Evolutionary conservation across 2,113 vertebrate species (phyloP).

Genomic region (Tyrannus savana): DNA sequence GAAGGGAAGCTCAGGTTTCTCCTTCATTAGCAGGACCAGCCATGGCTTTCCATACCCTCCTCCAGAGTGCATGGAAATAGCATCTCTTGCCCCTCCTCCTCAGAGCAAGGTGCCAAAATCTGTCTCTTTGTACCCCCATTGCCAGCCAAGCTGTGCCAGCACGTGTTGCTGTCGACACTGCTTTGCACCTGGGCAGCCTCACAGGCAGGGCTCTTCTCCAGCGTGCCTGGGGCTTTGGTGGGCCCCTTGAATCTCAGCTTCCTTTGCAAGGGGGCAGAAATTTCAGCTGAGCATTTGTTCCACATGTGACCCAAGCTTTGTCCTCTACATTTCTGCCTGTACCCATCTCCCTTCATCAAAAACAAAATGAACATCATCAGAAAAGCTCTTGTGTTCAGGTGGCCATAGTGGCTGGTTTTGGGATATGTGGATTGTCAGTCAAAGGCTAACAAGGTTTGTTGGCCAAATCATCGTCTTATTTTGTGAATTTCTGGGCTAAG

Average conservation of each 20-base stretch:
- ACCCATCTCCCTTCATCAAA: not conserved
- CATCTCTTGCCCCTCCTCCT: not conserved
- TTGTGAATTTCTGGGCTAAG: not conserved
- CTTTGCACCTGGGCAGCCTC: not conserved
- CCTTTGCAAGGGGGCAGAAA: not conserved
- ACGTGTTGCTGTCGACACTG: rapidly evolving
- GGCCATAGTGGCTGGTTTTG: rapidly evolving
- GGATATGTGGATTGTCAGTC: not conserved
- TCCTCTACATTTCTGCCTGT: rapidly evolving
- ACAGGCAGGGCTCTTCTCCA: not conserved
- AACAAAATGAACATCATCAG: not conserved
- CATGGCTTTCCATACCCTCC: not conserved
- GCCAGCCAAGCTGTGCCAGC: not conserved
- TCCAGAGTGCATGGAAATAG: not conserved
- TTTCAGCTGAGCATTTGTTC: not conserved
- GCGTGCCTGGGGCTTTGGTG: not conserved
- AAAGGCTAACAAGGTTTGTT: not conserved
- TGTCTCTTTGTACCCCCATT: not conserved
- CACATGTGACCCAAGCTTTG: not conserved
- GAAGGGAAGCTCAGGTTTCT: not conserved
- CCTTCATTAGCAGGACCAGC: not conserved
- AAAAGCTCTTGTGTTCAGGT: not conserved
- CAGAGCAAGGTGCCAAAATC: not conserved
- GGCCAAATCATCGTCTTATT: not conserved
- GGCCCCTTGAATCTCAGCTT: not conserved